Evolutionary conservation across 1,140 invertebrate species (phyloP).

Genomic region (Bactericera cockerelli): DNA sequence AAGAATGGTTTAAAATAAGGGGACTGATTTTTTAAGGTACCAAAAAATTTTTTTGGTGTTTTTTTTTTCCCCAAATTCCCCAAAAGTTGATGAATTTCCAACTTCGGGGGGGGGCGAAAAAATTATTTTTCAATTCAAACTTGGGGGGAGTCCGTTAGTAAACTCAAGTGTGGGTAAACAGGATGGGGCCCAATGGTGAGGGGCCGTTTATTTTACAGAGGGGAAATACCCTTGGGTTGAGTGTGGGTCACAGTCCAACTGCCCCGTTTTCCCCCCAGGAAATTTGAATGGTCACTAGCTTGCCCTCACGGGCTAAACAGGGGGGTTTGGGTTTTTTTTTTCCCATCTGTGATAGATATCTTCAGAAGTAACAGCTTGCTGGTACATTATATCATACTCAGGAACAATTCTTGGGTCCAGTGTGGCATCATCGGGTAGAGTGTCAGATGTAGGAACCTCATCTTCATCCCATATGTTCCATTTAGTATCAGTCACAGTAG

Average conservation of each 20-base stretch:
- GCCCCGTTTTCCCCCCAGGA: not conserved
- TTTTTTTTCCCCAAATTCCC: too few relatives aligned
- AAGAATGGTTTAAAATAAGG: too few relatives aligned
- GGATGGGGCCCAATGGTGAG: too few relatives aligned
- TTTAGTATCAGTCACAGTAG: conserved; percentile 20
- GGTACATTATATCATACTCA: conserved; percentile 64
- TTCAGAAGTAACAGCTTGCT: conserved; percentile 66
- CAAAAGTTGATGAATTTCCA: too few relatives aligned
- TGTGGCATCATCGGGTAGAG: conserved; percentile 31
- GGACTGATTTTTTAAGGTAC: too few relatives aligned
- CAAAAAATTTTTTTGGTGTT: too few relatives aligned
- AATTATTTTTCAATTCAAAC: too few relatives aligned
- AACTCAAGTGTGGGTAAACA: too few relatives aligned
- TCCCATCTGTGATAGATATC: conserved; percentile 60
- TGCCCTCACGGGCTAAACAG: not conserved
- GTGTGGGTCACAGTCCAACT: not conserved
- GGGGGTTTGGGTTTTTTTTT: not conserved
- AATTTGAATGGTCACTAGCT: not conserved
- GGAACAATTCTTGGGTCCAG: conserved; percentile 50
- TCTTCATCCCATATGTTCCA: conserved; percentile 39
- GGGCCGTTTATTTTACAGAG: too few relatives aligned
- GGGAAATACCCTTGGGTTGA: too few relatives aligned
- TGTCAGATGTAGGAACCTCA: conserved; percentile 30
- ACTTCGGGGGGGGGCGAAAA: too few relatives aligned
- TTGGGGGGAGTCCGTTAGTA: too few relatives aligned